phyloP scores from a whole-genome alignment of 2,113 vertebrate genomes.

The Xenus cinereus region DNA sequence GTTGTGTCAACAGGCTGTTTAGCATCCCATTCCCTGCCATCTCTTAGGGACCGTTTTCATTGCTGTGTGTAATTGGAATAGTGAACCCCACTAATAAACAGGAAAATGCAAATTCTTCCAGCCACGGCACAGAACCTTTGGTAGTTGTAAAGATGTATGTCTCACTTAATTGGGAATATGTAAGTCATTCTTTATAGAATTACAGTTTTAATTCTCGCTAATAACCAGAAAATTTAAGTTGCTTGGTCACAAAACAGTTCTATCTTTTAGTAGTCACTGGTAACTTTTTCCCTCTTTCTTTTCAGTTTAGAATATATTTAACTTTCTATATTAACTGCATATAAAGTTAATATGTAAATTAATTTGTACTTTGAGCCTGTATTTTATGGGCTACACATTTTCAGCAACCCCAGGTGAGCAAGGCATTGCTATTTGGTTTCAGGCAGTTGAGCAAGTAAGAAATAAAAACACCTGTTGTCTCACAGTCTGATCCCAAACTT shows the following conservation, averaged over 20 bases:
- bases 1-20: not conserved
- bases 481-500: not conserved
- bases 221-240: not conserved
- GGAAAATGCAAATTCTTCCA: not conserved
- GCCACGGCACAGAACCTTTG: not conserved
- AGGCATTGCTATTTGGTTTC: not conserved
- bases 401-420: not conserved
- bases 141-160: not conserved
- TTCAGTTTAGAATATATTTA: not conserved
- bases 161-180: not conserved
- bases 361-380: not conserved
- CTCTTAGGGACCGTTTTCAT: not conserved
- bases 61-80: not conserved
- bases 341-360: not conserved
- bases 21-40: rapidly evolving
- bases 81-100: not conserved
- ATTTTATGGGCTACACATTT: not conserved
- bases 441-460: not conserved
- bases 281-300: not conserved
- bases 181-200: not conserved
- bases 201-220: not conserved
- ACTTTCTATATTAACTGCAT: not conserved
- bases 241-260: not conserved
- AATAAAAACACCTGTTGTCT: not conserved
- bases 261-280: not conserved